Base-by-base conservation (phyloP, 2,113 vertebrate species). In the Eidolon helvum region DNA sequence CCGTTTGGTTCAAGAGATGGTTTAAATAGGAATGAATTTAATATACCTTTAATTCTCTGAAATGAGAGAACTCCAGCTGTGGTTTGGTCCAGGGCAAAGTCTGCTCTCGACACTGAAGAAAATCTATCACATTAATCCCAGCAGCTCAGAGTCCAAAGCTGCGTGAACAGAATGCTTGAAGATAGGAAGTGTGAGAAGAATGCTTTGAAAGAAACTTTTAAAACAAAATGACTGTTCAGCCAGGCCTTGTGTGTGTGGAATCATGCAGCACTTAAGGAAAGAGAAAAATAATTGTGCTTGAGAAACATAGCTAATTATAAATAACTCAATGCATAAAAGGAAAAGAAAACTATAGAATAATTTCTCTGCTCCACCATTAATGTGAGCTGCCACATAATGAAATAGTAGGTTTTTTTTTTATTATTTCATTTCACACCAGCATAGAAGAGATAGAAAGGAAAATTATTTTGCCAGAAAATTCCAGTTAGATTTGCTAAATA, bases 31-130 rank as follows among this genome's bases (percentile, higher is more conserved):
- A 94, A 97, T 95, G 90, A 71, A 0, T 72, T 94, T 93, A 98
- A 87, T 90, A 78, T 77, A 90, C 45, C 71, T 93, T 97, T 19
- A 0, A 92, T 90, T 86, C 95, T 96, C 96, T 84, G 80, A 94
- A 97, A 94, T 92, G 96, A 90, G 96, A 80, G 96, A 78, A 93
- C 79, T 95, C 79, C 83, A 74, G 38, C 95, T 88, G 88, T 83
- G 78, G 59, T 95, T 93, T 94, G 69, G 68, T 95, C 72, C 53
- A 89, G 72, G 71, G 88, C 75, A 87, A 80, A 28, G 0, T 92
- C 90, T 68, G 40, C 59, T 10, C 66, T 8, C 19, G 0, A 1
- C 40, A 5, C 8, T 84, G 90, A 91, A 90, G 96, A 87, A 97
- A 95, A 80, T 55, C 84, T 0, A 0, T 77, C 59, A 35, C 74